These are phyloP conservation scores for Tadarida brasiliensis DNA, from an alignment of 2,797 vertebrate genomes.

Conservation along the genomic window DNA sequence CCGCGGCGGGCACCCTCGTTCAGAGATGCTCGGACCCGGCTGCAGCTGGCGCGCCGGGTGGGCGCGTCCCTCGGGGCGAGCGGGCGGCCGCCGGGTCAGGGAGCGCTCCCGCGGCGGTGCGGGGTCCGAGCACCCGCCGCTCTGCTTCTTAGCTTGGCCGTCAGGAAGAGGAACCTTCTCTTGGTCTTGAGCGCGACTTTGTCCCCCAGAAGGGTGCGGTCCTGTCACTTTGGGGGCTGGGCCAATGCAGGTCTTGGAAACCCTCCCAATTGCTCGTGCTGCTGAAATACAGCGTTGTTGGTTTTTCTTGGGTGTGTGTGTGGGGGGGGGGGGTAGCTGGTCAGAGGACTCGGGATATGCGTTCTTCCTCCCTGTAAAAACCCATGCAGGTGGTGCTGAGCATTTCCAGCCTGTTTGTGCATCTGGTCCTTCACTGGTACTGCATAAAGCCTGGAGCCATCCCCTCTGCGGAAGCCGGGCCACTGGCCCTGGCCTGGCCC, in stretches of 20 bases:
- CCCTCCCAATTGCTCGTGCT: not conserved
- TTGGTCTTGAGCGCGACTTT: not conserved
- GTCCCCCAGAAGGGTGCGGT: slow-evolving; percentile 67
- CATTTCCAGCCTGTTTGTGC: not conserved
- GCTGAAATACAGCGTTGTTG: not conserved
- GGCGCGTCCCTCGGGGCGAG: not conserved
- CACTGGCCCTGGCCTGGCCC: not conserved
- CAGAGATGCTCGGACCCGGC: not conserved
- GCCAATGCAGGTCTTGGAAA: not conserved
- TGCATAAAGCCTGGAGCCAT: not conserved
- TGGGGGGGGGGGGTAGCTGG: not conserved
- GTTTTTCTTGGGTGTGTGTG: not conserved
- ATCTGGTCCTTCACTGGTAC: not conserved
- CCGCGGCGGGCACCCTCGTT: not conserved
- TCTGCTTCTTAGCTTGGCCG: not conserved
- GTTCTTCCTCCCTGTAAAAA: not conserved
- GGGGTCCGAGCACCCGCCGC: not conserved
- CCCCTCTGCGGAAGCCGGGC: not conserved
- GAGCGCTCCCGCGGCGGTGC: not conserved
- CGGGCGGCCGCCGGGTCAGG: not conserved
- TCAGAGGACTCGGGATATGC: not conserved
- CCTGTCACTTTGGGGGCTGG: not conserved
- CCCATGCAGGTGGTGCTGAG: not conserved
- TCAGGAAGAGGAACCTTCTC: slow-evolving; percentile 55
- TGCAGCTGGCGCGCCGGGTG: not conserved